Conservation (phyloP, 2,797 vertebrate species). For the Eulemur mongoz region DNA sequence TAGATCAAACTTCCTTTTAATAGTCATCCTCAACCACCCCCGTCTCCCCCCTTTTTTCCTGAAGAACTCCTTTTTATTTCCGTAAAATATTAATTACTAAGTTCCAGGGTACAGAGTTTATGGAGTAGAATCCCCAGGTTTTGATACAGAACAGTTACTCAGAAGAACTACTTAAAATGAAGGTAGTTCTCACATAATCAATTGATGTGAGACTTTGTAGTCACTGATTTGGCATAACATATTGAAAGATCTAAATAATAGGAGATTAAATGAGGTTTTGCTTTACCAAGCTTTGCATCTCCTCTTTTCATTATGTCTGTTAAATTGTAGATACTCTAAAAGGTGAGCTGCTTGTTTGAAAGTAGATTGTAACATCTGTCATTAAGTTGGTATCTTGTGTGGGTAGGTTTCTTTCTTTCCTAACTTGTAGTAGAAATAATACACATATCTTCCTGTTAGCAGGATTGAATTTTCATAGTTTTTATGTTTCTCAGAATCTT, state of each 20-base stretch:
- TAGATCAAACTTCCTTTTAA: background rate
- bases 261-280: conserved; percentile 7
- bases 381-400: background rate
- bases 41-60: no score
- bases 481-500: background rate
- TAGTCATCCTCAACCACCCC: background rate
- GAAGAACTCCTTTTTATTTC: background rate
- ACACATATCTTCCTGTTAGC: background rate
- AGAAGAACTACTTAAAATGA: conserved; percentile 19
- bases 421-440: conserved; percentile 1
- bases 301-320: background rate
- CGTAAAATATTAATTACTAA: conserved; percentile 12
- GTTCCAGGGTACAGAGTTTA: background rate
- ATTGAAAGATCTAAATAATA: background rate
- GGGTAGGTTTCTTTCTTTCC: background rate
- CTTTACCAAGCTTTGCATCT: background rate
- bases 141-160: background rate
- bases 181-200: background rate
- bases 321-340: background rate
- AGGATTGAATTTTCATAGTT: background rate
- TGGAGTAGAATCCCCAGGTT: background rate
- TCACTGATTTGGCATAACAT: background rate
- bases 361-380: background rate
- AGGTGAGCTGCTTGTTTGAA: background rate
- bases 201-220: background rate